These are phyloP conservation scores for Eriosoma lanigerum DNA, from an alignment of 1,140 invertebrate genomes.

Conservation along the genomic window DNA sequence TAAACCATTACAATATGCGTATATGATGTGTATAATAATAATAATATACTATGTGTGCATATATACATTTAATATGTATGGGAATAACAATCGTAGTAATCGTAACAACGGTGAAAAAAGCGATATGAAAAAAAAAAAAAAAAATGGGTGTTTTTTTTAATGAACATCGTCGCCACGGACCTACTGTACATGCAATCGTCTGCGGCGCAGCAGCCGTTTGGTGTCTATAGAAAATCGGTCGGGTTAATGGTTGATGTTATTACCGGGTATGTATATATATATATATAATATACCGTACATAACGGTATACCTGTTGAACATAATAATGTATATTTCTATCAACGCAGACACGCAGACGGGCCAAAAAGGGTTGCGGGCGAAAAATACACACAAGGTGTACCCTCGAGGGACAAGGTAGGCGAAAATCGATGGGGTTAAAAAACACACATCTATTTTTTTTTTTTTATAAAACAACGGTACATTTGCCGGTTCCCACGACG, in stretches of 20 bases:
- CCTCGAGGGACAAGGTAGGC: conserved; percentile 18
- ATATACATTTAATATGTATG: not conserved
- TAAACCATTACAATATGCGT: conserved; percentile 34
- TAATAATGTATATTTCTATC: no score
- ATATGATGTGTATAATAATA: not conserved
- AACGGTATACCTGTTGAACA: not conserved
- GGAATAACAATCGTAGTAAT: conserved; percentile 37
- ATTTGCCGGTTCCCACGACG: conserved; percentile 45
- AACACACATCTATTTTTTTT: not conserved
- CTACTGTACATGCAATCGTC: not conserved
- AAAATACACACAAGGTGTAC: conserved; percentile 12
- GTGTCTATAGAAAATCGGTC: conserved; percentile 6
- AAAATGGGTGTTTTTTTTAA: conserved; percentile 47
- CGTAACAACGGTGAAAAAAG: conserved; percentile 24
- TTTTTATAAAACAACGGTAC: conserved; percentile 37
- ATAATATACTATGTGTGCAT: not conserved
- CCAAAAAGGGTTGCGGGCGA: conserved; percentile 47
- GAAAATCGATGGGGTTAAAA: conserved; percentile 42
- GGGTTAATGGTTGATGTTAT: conserved; percentile 19
- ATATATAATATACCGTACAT: no score
- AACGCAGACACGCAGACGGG: conserved; percentile 13
- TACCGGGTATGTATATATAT: no score
- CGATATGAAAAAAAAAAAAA: no score
- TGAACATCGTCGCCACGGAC: conserved; percentile 26
- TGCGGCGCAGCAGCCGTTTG: not conserved